Base-by-base conservation (phyloP, 92 coral and sea anemone species). In the Paragorgia papillata region DNA sequence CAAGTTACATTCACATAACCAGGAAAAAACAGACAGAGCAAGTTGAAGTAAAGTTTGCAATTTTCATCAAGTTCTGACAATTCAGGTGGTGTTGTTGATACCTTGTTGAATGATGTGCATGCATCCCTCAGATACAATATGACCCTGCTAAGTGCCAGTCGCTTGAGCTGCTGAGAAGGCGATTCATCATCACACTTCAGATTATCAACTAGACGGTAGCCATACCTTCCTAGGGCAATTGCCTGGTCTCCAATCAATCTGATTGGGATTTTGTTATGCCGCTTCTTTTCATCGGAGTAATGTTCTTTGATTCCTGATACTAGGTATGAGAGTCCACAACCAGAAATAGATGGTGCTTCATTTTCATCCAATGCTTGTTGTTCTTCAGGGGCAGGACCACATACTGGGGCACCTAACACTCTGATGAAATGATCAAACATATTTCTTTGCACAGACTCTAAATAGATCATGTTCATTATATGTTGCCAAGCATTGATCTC, bases 21-120 rank as follows among this genome's bases (percentile, higher is more conserved):
- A 64, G 82, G 67, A 54, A 80, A 85, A 39, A 85, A 85, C 50
- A 85, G 54, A 44, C 74, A 76, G 44, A 80, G 56, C 43, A 85
- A 56, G 39, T 75, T 74, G 35, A 85, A 81, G 80, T 80, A 81
- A 2, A 85, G 59, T 43, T 81, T 77, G 68, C 89, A 81, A 53
- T 51, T 35, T 55, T 85, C 83, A 29, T 81, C 58, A 69, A 85
- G 82, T 62, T 81, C 82, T 1, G 26, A 20, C 50, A 81, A 22
- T 21, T 66, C 63, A n/a, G 63, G 55, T 81, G 41, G 62, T 41
- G 73, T 75, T 58, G 86, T 66, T 27, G 49, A 74, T 17, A 85
- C 61, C 65, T 75, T 85, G 61, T 83, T 82, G 25, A 82, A 82
- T 39, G 62, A 17, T 5, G 26, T 19, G 17, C 58, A 51, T 3